Percentiles rank a stretch among this genome's conserved stretches.
phyloP scores from a whole-genome alignment of 2,113 vertebrate species.

The Hylia prasina region DNA sequence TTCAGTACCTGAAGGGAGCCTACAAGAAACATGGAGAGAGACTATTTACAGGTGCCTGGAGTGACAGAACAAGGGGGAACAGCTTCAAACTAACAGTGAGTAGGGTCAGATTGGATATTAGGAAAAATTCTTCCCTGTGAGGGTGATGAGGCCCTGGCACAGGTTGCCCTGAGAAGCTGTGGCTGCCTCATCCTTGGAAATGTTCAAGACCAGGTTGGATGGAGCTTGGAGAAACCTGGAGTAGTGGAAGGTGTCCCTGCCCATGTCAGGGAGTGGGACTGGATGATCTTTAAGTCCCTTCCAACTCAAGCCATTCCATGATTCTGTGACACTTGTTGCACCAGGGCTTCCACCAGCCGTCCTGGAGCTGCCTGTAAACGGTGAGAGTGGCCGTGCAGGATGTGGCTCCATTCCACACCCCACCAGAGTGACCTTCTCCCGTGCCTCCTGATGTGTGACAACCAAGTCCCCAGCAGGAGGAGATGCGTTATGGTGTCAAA shows the following conservation, averaged over 20 bases:
- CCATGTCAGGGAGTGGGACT: neutral
- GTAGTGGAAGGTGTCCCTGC: neutral
- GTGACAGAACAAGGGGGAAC: neutral
- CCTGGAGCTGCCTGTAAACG: neutral
- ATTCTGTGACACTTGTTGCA: neutral
- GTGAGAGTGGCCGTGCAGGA: neutral
- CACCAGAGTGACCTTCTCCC: neutral
- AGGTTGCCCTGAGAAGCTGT: neutral
- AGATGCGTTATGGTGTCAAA: accelerated
- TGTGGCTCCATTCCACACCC: neutral
- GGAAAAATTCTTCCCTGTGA: neutral
- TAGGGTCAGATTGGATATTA: neutral
- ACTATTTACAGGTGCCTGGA: neutral
- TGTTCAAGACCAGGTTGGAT: neutral
- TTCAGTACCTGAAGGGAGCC: neutral
- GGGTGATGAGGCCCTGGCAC: neutral
- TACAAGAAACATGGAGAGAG: neutral
- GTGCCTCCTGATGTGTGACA: neutral
- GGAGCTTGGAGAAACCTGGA: neutral
- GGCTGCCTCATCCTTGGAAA: neutral
- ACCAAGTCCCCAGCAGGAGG: neutral
- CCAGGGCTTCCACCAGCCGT: neutral
- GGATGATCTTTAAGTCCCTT: neutral
- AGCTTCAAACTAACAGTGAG: neutral
- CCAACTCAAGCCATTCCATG: neutral